Percentiles rank a stretch among this genome's conserved stretches.
Evolutionary conservation across 2,888 invertebrate species (phyloP).

Genomic region (Leptura quadrifasciata): DNA sequence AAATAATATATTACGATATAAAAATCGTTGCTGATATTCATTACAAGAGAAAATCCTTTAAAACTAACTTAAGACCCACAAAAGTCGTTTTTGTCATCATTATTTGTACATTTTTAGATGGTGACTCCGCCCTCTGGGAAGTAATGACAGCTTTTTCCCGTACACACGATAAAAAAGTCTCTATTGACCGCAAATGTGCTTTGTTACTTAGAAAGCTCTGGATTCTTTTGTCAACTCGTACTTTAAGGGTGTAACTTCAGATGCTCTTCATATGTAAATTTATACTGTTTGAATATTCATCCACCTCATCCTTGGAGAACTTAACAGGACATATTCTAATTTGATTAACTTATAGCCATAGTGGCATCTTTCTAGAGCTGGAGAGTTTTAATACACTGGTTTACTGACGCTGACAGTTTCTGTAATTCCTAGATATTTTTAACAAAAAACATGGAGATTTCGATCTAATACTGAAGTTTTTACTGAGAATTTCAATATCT

Average conservation of each 20-base stretch:
- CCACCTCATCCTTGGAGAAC: slow-evolving; percentile 63
- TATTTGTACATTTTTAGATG: slow-evolving; percentile 20
- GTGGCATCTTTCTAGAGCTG: slow-evolving; percentile 13
- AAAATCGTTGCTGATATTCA: neutral
- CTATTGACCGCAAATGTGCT: slow-evolving; percentile 51
- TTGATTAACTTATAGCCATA: slow-evolving; percentile 58
- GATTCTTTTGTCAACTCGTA: slow-evolving; percentile 58
- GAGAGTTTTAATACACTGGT: slow-evolving; percentile 19
- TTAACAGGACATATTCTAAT: slow-evolving; percentile 65
- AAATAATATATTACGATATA: neutral
- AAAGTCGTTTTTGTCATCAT: slow-evolving; percentile 11
- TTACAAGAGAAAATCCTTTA: neutral
- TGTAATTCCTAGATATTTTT: neutral
- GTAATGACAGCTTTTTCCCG: slow-evolving; percentile 31
- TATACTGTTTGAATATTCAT: slow-evolving; percentile 70
- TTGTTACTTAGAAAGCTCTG: slow-evolving; percentile 49
- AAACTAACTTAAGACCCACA: neutral
- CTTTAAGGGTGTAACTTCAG: slow-evolving; percentile 56
- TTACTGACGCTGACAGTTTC: neutral
- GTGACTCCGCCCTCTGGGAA: slow-evolving; percentile 4
- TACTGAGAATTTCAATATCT: no score
- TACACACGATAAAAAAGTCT: slow-evolving; percentile 16
- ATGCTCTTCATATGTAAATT: slow-evolving; percentile 71
- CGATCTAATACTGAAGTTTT: no score
- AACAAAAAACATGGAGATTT: no score